Conservation (phyloP, 2,113 vertebrate genomes). For the Cygnus atratus region DNA sequence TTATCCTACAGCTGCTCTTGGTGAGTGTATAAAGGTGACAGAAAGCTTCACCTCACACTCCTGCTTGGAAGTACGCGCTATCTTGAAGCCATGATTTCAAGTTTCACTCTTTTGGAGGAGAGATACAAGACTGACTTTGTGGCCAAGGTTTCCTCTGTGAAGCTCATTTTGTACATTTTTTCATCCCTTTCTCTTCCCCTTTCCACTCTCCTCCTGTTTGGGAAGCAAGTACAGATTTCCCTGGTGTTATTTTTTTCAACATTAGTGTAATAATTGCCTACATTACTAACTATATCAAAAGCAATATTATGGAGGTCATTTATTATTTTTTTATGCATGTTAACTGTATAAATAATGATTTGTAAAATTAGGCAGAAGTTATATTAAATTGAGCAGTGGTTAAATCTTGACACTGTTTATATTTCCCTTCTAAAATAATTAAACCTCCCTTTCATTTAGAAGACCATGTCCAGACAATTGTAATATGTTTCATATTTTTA, state of each 20-base stretch:
- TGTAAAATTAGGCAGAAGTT: constrained; percentile 61
- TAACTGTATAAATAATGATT: constrained; percentile 63
- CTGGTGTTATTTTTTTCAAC: constrained; percentile 7
- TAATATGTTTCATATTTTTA: constrained; percentile 36
- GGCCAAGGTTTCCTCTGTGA: background rate
- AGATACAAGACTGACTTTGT: background rate
- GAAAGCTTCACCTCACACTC: background rate
- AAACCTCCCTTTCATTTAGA: constrained; percentile 3
- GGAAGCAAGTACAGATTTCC: constrained; percentile 29
- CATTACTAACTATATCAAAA: constrained; percentile 26
- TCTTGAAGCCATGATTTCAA: background rate
- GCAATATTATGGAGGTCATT: background rate
- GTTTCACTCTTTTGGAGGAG: background rate
- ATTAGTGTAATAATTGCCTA: constrained; percentile 14
- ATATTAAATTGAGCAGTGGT: constrained; percentile 47
- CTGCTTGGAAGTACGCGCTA: background rate
- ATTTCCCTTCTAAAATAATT: constrained; percentile 61
- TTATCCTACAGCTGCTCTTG: background rate
- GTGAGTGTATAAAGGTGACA: background rate
- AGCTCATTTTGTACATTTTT: background rate
- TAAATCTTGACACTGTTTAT: constrained; percentile 54
- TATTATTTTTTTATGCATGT: constrained; percentile 52
- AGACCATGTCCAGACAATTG: constrained; percentile 7
- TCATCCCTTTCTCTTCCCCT: background rate
- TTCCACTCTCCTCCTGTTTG: background rate